phyloP scores from a whole-genome alignment of 2,888 invertebrate species.

The Creontiades dilutus region DNA sequence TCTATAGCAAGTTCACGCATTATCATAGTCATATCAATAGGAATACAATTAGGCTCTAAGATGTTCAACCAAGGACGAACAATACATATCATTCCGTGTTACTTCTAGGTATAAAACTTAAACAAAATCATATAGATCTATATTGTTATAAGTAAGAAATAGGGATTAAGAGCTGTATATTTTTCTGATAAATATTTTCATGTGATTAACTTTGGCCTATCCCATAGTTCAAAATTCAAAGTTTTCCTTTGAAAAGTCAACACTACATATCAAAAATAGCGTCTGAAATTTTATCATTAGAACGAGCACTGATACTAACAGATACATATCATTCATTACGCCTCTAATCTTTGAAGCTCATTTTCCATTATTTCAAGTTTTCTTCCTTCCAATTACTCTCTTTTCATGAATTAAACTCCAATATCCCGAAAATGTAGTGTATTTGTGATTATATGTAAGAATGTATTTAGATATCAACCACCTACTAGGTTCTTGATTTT shows the following conservation, averaged over 20 bases:
- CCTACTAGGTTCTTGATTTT: too few species aligned
- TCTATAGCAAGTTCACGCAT: neutral
- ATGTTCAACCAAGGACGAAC: conserved; percentile 76
- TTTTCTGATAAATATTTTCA: conserved; percentile 67
- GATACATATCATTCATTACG: conserved; percentile 51
- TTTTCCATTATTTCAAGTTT: neutral
- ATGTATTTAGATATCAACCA: too few species aligned
- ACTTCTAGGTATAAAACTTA: conserved; percentile 59
- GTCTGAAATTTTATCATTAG: neutral
- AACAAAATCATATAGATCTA: conserved; percentile 57
- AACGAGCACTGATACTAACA: conserved; percentile 53
- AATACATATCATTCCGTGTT: conserved; percentile 76
- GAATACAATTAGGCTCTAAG: conserved; percentile 71
- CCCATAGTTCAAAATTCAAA: conserved; percentile 31
- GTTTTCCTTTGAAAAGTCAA: neutral
- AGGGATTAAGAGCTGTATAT: conserved; percentile 58
- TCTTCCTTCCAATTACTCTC: neutral
- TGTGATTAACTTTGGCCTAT: conserved; percentile 69
- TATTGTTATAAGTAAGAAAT: conserved; percentile 62
- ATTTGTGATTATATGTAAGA: too few species aligned
- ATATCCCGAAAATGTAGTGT: too few species aligned
- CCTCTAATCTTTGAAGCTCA: conserved; percentile 48
- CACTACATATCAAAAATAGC: conserved; percentile 14
- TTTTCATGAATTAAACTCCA: too few species aligned
- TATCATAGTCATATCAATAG: conserved; percentile 64